phyloP scores from a whole-genome alignment of 2,113 vertebrate species.

The Tenebrosternarchus preto region DNA sequence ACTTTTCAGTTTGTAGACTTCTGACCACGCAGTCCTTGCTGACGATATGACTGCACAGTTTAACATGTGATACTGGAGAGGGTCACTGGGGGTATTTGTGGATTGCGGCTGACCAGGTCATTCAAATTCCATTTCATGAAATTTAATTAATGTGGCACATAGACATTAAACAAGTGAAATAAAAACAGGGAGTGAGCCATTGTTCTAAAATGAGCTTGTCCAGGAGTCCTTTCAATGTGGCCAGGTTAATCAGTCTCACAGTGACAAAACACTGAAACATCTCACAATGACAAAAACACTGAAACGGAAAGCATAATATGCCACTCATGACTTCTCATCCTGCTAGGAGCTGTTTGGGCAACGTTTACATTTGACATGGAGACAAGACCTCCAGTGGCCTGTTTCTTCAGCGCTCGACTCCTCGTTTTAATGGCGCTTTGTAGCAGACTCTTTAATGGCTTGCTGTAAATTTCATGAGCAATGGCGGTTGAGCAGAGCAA shows the following conservation, averaged over 20 bases:
- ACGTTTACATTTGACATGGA: slow-evolving; percentile 29
- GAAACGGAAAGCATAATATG: not conserved
- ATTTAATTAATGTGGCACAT: not conserved
- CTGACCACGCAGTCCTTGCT: not conserved
- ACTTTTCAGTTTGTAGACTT: not conserved
- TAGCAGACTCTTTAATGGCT: slow-evolving; percentile 35
- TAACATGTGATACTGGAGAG: not conserved
- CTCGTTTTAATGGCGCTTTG: slow-evolving; percentile 33
- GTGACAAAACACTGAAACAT: not conserved
- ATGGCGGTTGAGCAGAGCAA: not conserved
- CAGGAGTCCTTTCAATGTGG: not conserved
- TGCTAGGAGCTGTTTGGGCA: not conserved
- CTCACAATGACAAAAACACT: no score
- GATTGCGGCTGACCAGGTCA: not conserved
- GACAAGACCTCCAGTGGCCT: not conserved
- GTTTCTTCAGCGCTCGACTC: slow-evolving; percentile 22
- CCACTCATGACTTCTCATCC: not conserved
- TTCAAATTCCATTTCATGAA: not conserved
- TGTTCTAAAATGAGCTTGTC: not conserved
- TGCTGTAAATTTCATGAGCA: slow-evolving; percentile 28
- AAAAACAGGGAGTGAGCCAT: not conserved
- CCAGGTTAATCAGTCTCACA: not conserved
- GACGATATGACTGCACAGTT: not conserved
- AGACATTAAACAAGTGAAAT: not conserved
- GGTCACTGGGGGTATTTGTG: not conserved